Evolutionary conservation across 2,888 invertebrate species (phyloP), one percentile per base, ranked within the genome.

Genomic region (Xanthia togata): DNA sequence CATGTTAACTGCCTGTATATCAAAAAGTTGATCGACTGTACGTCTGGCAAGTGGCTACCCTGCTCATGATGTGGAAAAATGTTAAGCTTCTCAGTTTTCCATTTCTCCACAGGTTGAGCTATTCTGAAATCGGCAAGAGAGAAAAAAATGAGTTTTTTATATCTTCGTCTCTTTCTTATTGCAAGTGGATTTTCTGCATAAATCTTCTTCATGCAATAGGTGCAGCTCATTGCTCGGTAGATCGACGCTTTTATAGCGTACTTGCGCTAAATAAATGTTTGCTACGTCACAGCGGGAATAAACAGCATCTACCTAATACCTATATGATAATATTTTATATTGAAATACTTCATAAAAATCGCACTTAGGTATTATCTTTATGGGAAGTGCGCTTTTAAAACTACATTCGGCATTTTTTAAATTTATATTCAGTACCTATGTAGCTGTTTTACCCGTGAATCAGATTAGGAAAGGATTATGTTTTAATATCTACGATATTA

Each of bases 171-270:
- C n/a, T 41, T 44, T 41, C 2, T 9, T n/a, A 6, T 14, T n/a
- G 0, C 1, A 20, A 70, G 59, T 83, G 47, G 71, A 11, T 23
- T 67, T 85, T 70, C 86, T 83, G 78, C 6, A 41, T 6, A 26
- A 47, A 26, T 31, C n/a, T 59, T 47, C 41, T 14, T 17, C 20
- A 17, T 41, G 14, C 20, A 55, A 55, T 70, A 78, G 81, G 75
- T 72, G 83, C 73, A 83, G 73, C 76, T 62, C 74, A 81, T 73
- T 79, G 72, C 62, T 79, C 20, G 73, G 55, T 68, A 59, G 75
- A 77, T 77, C 77, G 72, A 73, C 84, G 72, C 38, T 70, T 82
- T 88, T 86, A 88, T 86, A 67, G 79, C 65, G 50, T 72, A 81
- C 72, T 86, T 84, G 68, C 57, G 68, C 60, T 79, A 71, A 78